Base-by-base conservation (phyloP, 2,113 vertebrate genomes). In the Coptodon bakossiorum region DNA sequence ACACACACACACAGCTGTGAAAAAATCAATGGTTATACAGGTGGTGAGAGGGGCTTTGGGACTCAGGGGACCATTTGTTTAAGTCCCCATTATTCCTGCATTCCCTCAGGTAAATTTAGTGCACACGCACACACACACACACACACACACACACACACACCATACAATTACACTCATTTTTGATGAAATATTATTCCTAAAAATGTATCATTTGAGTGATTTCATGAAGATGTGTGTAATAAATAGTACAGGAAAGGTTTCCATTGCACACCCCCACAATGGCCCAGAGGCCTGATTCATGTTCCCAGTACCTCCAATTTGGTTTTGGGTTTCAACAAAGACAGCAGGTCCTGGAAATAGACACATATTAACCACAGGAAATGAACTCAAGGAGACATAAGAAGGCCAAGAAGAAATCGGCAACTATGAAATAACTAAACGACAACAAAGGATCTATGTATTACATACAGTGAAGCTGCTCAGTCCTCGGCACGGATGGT, bases 21-120 rank as follows among this genome's bases (percentile, higher is more conserved):
- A 73, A 78, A 87, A 50, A 78, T 90, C 89, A 79, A 87, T 87
- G 85, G 53, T 54, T 85, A 84, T 85, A 87, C 82, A 82, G 82
- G 78, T 56, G 7, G 43, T 53, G 27, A 34, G 36, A 27, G 24
- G 34, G 54, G 16, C 5, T 36, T 66, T 24, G 36, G 48, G 66
- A 43, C 86, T 81, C 82, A 3, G 11, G 89, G 79, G 89, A 87
- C 52, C 38, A 19, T 84, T 87, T 84, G 79, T 57, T 66, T 90
- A 40, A 76, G 76, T 90, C 53, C 5, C 36, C 50, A 83, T 86
- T 86, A 80, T 34, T 63, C 5, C 19, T 10, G 12, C 14, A 40
- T 7, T 73, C 81, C 81, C 81, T n/a, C 24, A 27, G 43, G 88
- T 61, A 38, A 59, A 80, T 50, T 31, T 53, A 76, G 53, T 11